Evolutionary conservation across 37 sponge, comb jelly and placozoan genomes (phyloP).

Genomic region (Halichondria panicea): DNA sequence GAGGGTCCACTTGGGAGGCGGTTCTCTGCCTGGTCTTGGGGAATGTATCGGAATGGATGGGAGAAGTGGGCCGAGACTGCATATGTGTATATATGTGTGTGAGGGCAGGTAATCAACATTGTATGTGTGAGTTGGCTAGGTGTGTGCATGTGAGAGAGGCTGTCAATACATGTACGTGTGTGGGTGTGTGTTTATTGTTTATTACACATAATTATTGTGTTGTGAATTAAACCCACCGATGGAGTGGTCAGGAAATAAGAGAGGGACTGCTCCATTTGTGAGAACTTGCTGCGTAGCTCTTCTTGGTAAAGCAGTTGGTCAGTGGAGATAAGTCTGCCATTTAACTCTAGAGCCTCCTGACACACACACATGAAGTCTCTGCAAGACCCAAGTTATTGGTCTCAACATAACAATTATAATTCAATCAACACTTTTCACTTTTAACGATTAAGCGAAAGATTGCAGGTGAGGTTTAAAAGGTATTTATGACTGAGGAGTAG

Average conservation of each 20-base stretch:
- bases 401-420: neutral
- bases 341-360: conserved; percentile 81
- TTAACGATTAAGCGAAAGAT: neutral
- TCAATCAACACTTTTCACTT: neutral
- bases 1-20: conserved; percentile 22
- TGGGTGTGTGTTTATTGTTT: neutral
- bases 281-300: conserved; percentile 58
- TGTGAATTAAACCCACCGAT: too few species aligned
- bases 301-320: conserved; percentile 71
- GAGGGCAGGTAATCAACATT: conserved; percentile 19
- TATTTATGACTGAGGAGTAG: too few species aligned
- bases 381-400: neutral
- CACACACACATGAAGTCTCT: conserved; percentile 77
- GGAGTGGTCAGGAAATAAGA: conserved; percentile 21
- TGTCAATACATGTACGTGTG: neutral
- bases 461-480: neutral
- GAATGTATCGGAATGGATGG: conserved; percentile 5
- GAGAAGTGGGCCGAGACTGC: conserved; percentile 11
- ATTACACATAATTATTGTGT: neutral
- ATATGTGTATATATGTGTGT: conserved; percentile 43
- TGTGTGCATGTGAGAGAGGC: neutral
- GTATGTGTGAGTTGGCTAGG: conserved; percentile 15
- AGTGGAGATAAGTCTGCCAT: conserved; percentile 59
- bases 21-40: neutral
- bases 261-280: conserved; percentile 44